These are phyloP conservation scores for Nymphalis c-album DNA, from an alignment of 2,888 invertebrate genomes.

Conservation along the genomic window DNA sequence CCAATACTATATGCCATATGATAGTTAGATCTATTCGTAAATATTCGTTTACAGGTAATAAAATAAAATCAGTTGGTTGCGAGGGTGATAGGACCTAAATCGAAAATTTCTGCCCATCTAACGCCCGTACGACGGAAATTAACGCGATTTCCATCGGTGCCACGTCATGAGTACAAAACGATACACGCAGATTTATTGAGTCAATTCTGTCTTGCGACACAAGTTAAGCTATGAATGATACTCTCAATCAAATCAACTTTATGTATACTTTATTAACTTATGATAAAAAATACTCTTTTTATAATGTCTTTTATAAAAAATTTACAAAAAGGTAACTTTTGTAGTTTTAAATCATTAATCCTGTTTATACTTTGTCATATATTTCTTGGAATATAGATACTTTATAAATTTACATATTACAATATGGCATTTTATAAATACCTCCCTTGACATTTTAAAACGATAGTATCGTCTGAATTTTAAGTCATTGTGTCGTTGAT, in stretches of 20 bases:
- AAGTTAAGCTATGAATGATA: slow-evolving; percentile 8
- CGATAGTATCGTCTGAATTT: too few species aligned
- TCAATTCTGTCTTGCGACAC: slow-evolving; percentile 26
- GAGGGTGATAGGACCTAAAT: slow-evolving; percentile 2
- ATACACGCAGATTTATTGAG: slow-evolving; percentile 33
- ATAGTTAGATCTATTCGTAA: neutral
- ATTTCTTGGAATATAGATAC: too few species aligned
- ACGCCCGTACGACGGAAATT: slow-evolving; percentile 27
- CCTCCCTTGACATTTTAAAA: too few species aligned
- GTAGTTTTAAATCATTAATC: too few species aligned
- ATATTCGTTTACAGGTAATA: slow-evolving; percentile 2
- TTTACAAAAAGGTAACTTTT: too few species aligned
- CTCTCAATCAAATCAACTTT: neutral
- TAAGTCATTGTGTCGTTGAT: too few species aligned
- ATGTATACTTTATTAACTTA: neutral
- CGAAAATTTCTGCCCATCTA: slow-evolving; percentile 24
- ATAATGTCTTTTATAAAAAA: too few species aligned
- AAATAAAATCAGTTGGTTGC: slow-evolving; percentile 2
- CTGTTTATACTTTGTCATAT: too few species aligned
- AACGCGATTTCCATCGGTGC: slow-evolving; percentile 29
- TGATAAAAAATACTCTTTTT: neutral
- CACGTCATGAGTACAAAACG: slow-evolving; percentile 30
- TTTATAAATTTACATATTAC: too few species aligned
- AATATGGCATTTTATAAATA: too few species aligned
- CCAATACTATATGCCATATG: neutral